Conservation (phyloP, 2,797 vertebrate species). For the Eulemur mongoz region DNA sequence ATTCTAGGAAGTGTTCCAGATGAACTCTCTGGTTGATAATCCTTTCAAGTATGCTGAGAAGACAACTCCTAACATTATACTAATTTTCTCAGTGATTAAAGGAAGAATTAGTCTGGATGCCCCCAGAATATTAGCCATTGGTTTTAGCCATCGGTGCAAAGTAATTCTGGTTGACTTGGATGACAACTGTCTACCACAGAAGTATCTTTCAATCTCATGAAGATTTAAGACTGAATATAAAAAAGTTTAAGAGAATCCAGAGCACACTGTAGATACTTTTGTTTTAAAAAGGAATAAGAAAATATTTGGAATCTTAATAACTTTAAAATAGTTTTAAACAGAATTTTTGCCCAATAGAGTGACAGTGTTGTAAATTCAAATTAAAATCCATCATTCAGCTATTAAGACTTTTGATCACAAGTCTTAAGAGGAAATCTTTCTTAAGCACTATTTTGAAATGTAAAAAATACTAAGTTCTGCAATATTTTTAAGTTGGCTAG, state of each 20-base stretch:
- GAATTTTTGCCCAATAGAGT: neutral
- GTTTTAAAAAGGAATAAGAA: neutral
- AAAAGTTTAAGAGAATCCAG: neutral
- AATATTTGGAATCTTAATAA: neutral
- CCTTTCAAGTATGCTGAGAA: neutral
- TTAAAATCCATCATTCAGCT: neutral
- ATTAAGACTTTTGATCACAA: neutral
- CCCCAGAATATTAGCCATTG: neutral
- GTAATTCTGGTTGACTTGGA: neutral
- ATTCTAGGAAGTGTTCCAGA: neutral
- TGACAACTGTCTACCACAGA: neutral
- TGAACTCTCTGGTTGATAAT: neutral
- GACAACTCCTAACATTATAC: neutral
- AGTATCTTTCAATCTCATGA: neutral
- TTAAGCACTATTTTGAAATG: neutral
- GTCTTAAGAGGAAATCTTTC: neutral
- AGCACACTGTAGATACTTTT: neutral
- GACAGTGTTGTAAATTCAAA: neutral
- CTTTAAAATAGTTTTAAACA: neutral
- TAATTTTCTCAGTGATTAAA: neutral
- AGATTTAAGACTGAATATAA: neutral
- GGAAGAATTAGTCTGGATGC: neutral
- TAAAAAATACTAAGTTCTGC: neutral
- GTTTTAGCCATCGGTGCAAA: neutral
- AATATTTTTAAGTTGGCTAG: slow-evolving; percentile 16